phyloP scores from a whole-genome alignment of 2,888 invertebrate genomes.

The Glaucopsyche alexis region DNA sequence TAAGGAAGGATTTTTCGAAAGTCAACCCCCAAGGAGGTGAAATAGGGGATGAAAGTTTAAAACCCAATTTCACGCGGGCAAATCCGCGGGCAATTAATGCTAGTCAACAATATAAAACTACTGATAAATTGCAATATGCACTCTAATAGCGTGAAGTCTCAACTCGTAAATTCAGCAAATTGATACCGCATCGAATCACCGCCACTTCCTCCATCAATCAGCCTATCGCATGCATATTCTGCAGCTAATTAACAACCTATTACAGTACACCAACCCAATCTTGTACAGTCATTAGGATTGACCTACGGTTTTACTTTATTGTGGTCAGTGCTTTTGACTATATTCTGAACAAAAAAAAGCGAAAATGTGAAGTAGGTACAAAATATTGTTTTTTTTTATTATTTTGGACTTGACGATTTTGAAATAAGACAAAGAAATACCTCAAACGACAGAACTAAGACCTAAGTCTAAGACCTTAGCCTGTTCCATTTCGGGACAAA shows the following conservation, averaged over 20 bases:
- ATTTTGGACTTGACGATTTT: too few relatives aligned
- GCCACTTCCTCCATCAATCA: constrained; percentile 19
- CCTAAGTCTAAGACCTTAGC: too few relatives aligned
- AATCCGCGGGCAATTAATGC: too few relatives aligned
- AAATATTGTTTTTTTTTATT: background rate
- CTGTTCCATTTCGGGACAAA: too few relatives aligned
- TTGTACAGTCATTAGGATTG: constrained; percentile 4
- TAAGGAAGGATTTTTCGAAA: too few relatives aligned
- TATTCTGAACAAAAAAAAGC: background rate
- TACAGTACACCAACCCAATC: constrained; percentile 13
- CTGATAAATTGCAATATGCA: background rate
- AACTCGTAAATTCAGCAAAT: constrained; percentile 6
- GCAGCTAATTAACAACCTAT: constrained; percentile 20
- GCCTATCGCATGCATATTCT: constrained; percentile 27
- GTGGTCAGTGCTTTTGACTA: background rate
- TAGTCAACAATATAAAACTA: too few relatives aligned
- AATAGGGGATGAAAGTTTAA: too few relatives aligned
- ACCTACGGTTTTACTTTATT: background rate
- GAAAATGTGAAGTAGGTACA: background rate
- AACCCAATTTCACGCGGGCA: too few relatives aligned
- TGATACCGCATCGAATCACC: constrained; percentile 19
- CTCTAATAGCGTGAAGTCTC: background rate
- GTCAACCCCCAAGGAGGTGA: too few relatives aligned
- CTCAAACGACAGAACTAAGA: too few relatives aligned
- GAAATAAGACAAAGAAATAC: too few relatives aligned